Evolutionary conservation across 2,113 vertebrate genomes (phyloP).

Genomic region (Podilymbus podiceps): DNA sequence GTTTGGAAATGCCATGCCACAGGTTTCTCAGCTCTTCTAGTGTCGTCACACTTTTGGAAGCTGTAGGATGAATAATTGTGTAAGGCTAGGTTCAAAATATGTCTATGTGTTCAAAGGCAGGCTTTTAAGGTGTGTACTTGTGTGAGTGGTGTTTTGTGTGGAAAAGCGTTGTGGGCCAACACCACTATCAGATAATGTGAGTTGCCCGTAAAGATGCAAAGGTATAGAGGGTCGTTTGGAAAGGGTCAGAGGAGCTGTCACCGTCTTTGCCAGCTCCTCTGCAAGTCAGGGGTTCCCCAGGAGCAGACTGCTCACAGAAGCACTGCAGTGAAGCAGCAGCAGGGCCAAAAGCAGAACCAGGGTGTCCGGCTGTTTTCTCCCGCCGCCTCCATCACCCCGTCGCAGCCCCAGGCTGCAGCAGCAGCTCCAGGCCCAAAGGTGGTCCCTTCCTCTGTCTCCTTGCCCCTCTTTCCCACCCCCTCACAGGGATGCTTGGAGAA

Average conservation of each 20-base stretch:
- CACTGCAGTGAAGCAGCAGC: not conserved
- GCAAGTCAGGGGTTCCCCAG: not conserved
- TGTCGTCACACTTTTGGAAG: not conserved
- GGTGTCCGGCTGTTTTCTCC: not conserved
- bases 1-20: not conserved
- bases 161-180: not conserved
- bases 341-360: not conserved
- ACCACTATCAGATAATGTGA: fast-evolving
- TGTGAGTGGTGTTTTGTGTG: not conserved
- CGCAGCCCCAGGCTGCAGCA: not conserved
- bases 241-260: not conserved
- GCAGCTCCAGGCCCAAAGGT: not conserved
- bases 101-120: not conserved
- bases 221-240: not conserved
- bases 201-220: not conserved
- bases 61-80: not conserved
- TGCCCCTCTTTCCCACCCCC: not conserved
- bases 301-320: not conserved
- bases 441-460: not conserved
- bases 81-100: not conserved
- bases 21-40: not conserved
- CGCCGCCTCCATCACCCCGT: not conserved
- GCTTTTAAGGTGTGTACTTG: not conserved
- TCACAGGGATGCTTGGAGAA: not conserved
- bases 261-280: not conserved